These are phyloP conservation scores for Cotesia typhae DNA, from an alignment of 1,140 invertebrate species.

Conservation along the genomic window DNA sequence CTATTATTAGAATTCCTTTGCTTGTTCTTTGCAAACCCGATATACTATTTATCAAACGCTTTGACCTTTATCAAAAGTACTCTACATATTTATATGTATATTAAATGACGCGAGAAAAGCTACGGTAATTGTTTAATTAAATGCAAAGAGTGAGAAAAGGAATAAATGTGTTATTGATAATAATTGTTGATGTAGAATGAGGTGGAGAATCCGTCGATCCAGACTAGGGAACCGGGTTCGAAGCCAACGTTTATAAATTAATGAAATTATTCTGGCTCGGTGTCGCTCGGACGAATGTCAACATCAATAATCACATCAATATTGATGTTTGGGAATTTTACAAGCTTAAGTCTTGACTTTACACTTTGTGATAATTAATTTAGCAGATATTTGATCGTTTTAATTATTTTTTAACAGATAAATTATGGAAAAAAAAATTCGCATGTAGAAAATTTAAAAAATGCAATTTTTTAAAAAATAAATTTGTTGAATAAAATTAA, in stretches of 20 bases:
- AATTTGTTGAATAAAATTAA: too few relatives aligned
- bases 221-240: neutral
- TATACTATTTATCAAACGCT: slow-evolving; percentile 7
- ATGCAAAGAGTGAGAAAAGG: slow-evolving; percentile 33
- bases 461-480: too few relatives aligned
- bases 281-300: too few relatives aligned
- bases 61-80: slow-evolving; percentile 15
- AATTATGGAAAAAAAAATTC: too few relatives aligned
- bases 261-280: too few relatives aligned
- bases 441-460: too few relatives aligned
- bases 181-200: slow-evolving; percentile 46
- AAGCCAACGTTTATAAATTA: slow-evolving; percentile 22
- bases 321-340: too few relatives aligned
- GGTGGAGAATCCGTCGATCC: slow-evolving; percentile 23
- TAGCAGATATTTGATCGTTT: too few relatives aligned
- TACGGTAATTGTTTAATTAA: slow-evolving; percentile 3
- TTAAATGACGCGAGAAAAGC: neutral
- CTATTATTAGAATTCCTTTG: slow-evolving; percentile 19
- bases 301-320: too few relatives aligned
- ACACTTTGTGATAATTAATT: too few relatives aligned
- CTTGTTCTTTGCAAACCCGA: slow-evolving; percentile 7
- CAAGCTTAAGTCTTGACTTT: too few relatives aligned
- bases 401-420: too few relatives aligned
- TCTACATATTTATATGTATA: neutral
- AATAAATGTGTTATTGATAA: slow-evolving; percentile 39